Conservation (phyloP, 2,888 invertebrate species). For the Dryococelus australis region DNA sequence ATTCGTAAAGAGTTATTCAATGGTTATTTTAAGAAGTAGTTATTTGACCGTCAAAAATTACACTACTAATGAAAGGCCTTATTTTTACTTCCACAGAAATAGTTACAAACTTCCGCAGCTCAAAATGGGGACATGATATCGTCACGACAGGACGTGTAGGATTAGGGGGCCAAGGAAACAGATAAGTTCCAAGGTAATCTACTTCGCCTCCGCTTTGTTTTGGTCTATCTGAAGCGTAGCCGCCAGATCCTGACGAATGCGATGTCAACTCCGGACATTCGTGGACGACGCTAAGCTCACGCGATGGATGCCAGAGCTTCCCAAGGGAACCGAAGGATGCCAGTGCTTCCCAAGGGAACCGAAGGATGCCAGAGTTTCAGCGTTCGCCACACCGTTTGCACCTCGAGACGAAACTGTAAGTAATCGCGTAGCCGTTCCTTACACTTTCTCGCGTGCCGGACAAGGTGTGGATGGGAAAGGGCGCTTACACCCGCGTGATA, state of each 20-base stretch:
- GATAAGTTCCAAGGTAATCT: background rate
- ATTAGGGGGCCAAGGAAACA: background rate
- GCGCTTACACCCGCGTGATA: too few relatives aligned
- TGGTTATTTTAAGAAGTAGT: too few relatives aligned
- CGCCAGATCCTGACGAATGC: background rate
- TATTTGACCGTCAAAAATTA: too few relatives aligned
- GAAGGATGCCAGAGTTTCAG: background rate
- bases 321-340: background rate
- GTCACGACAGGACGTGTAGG: conserved; percentile 58
- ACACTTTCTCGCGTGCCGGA: background rate
- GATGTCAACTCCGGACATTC: background rate
- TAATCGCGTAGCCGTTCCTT: background rate
- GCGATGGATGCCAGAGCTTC: background rate
- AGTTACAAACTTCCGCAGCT: too few relatives aligned
- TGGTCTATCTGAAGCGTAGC: background rate
- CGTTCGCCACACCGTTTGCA: background rate
- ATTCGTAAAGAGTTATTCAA: too few relatives aligned
- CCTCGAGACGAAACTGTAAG: background rate
- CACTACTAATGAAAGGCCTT: too few relatives aligned
- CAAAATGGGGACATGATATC: conserved; percentile 67
- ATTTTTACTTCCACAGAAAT: too few relatives aligned
- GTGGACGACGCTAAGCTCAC: background rate
- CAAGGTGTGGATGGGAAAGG: too few relatives aligned
- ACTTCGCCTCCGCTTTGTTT: background rate
- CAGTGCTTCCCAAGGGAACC: too few relatives aligned